Evolutionary conservation across 2,797 vertebrate genomes (phyloP), one percentile per base, ranked within the genome.

Genomic region (Taeniopygia guttata): DNA sequence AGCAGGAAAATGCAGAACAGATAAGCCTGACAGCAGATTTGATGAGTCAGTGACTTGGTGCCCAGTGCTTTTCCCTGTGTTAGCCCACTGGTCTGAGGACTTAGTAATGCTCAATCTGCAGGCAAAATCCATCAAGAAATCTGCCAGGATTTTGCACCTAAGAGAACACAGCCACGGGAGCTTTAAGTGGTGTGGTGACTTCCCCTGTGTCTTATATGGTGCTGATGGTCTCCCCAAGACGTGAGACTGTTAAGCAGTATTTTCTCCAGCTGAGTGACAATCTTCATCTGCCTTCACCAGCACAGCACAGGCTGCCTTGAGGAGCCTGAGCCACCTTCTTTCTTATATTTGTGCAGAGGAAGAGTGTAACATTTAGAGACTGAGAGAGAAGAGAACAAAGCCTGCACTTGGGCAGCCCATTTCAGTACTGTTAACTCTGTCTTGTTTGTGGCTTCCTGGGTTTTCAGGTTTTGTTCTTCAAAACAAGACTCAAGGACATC

Each of bases 41-140:
- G 32, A 62, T 7, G 40, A 26, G 7, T 18, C 23, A 52, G n/a
- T 70, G 51, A 34, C 21, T 72, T 52, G 5, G 7, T 51, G 20
- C 10, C 38, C 34, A 34, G 9, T 38, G 48, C 16, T 77, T 73
- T 73, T 11, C 7, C 11, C 13, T 55, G 1, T 0, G 0, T 62
- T 63, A 55, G 55, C 14, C 10, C 8, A 12, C 9, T 34, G 42
- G 8, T 20, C 60, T 59, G 38, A 77, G 32, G 5, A 16, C 17
- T 45, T 19, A 10, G 5, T 60, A 8, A 32, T 67, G 26, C 42
- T 63, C 26, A 63, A 34, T 38, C 20, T 67, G 29, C 2, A 1
- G 36, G 8, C 2, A 59, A 66, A 67, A 40, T 9, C 38, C 26
- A 1, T 7, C 25, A 17, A n/a, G 43, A 75, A 86, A 56, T 26